Conservation (phyloP, 2,888 invertebrate genomes). For the Temnothorax ravouxi region DNA sequence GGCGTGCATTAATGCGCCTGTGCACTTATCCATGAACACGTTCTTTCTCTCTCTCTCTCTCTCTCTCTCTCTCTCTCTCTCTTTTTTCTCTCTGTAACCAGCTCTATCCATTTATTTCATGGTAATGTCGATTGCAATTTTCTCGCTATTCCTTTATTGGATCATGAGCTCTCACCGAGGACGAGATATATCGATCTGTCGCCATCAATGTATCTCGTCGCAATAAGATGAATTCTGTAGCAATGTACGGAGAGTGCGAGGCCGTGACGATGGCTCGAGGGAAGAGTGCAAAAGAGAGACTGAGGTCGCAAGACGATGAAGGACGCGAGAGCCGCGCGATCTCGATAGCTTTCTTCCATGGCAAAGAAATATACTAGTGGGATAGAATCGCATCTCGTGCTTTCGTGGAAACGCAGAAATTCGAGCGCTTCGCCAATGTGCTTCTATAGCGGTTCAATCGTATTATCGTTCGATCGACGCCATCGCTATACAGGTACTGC, state of each 20-base stretch:
- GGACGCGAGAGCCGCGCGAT: constrained; percentile 37
- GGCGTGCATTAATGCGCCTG: neutral
- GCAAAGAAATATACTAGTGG: constrained; percentile 47
- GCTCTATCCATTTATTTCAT: constrained; percentile 68
- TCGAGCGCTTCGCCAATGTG: constrained; percentile 54
- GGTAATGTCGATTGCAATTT: constrained; percentile 69
- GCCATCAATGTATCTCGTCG: constrained; percentile 58
- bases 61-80: neutral
- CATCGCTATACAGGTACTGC: constrained; percentile 24
- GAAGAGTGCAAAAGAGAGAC: constrained; percentile 32
- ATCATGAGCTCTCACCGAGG: constrained; percentile 69
- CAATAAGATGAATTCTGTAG: constrained; percentile 76
- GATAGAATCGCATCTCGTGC: constrained; percentile 47
- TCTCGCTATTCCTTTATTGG: constrained; percentile 75
- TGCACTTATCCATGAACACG: constrained; percentile 21
- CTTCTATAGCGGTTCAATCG: constrained; percentile 53
- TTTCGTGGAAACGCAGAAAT: constrained; percentile 60
- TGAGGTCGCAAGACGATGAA: constrained; percentile 19
- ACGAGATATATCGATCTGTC: constrained; percentile 74
- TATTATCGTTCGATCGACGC: constrained; percentile 61
- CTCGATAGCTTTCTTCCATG: constrained; percentile 64
- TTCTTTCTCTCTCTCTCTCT: neutral
- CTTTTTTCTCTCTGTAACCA: constrained; percentile 27
- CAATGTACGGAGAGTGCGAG: constrained; percentile 51
- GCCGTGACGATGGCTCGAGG: constrained; percentile 18